Evolutionary conservation across 2,113 vertebrate species (phyloP), one percentile per base, ranked within the genome.

Genomic region (Phaetusa simplex): DNA sequence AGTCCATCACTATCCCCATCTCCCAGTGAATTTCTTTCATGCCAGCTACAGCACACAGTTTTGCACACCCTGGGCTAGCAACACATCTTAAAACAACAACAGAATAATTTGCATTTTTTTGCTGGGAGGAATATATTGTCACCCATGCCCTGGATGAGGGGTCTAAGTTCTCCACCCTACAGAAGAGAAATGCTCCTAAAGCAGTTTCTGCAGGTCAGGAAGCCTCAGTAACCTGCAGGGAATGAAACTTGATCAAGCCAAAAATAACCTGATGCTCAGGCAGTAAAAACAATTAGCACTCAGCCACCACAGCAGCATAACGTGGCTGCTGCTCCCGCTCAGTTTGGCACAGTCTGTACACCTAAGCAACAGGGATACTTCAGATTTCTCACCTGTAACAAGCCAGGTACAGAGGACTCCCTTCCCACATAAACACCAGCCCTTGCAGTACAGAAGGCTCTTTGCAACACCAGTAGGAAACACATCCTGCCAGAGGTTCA

Each of bases 251-350:
- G 73, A 93, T 84, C 73, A 82, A 91, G 61, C 40, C 78, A 81
- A 89, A 96, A 88, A 82, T 67, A 95, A 92, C 36, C 61, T 61
- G 36, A 93, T 76, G 83, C 45, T 92, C 52, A 91, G 56, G 80
- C 86, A 82, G 58, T 61, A 74, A 72, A 95, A 92, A 26, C 89
- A 95, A 96, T 91, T 95, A 95, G 70, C 61, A 74, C 65, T 38
- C 34, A 76, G 73, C 38, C 80, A 72, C 49, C 72, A 32, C 3
- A 9, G 90, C 85, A 67, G 80, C 66, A 47, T 23, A 49, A 66
- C 3, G 27, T 0, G 2, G 79, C 15, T 19, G 80, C 61, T 77
- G 50, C 88, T 86, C 40, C 71, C 0, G 8, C 73, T 67, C 85
- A 2, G 72, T 32, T 82, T 92, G 74, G 59, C 76, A 90, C 79